Evolutionary conservation across 2,113 vertebrate genomes (phyloP).

Genomic region (Callopanchax toddi): DNA sequence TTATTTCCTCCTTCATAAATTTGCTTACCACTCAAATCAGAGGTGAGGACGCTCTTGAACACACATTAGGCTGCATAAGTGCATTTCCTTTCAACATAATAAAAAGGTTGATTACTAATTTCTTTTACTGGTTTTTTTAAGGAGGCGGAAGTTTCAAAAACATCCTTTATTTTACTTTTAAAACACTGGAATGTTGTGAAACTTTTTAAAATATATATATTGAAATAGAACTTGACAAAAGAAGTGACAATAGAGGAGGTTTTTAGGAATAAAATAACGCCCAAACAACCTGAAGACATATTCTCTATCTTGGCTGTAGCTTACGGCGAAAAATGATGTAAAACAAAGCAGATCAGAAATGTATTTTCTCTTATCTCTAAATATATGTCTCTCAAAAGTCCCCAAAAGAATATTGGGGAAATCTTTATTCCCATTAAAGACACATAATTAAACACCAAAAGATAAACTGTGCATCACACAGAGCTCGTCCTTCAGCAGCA

Average conservation of each 20-base stretch:
- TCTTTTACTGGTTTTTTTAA: not conserved
- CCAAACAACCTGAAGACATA: not conserved
- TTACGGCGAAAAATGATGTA: not conserved
- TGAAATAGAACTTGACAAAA: no score
- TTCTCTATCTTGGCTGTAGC: not conserved
- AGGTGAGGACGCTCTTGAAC: constrained; percentile 63
- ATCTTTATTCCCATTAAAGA: not conserved
- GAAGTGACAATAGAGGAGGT: no score
- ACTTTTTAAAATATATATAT: not conserved
- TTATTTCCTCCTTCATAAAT: constrained; percentile 78
- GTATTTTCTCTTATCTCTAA: not conserved
- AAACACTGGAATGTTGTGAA: not conserved
- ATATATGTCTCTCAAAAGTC: not conserved
- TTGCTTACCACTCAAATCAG: constrained; percentile 69
- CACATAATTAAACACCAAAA: not conserved
- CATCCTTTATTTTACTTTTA: not conserved
- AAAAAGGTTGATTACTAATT: constrained; percentile 34
- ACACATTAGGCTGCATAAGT: constrained; percentile 51
- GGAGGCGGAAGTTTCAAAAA: not conserved
- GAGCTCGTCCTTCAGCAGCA: not conserved
- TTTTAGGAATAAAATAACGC: no score
- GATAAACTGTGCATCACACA: not conserved
- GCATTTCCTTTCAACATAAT: constrained; percentile 43
- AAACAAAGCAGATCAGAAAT: not conserved
- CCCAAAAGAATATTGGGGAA: not conserved